Conservation (phyloP, 2,113 vertebrate genomes). For the Addax nasomaculatus region DNA sequence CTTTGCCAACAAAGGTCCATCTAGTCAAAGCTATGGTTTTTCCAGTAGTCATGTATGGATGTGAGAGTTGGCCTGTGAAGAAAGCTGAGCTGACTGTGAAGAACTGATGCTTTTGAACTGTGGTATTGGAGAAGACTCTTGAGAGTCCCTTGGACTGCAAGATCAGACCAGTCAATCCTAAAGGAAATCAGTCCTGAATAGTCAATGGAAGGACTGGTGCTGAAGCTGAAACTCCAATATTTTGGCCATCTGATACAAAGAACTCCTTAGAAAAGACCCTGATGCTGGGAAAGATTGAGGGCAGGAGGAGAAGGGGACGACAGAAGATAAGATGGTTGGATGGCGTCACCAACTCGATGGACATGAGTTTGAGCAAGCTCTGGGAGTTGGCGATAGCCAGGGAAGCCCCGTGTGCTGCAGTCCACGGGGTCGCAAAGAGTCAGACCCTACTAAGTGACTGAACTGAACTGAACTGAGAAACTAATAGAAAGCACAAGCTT, state of each 20-base stretch:
- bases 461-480: neutral
- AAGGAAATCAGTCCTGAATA: neutral
- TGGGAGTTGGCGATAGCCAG: neutral
- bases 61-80: neutral
- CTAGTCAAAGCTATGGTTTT: neutral
- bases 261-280: neutral
- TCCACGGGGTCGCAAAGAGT: neutral
- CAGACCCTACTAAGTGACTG: neutral
- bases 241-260: neutral
- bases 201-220: neutral
- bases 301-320: neutral
- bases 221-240: neutral
- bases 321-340: neutral
- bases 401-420: neutral
- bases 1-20: neutral
- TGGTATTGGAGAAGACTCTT: neutral
- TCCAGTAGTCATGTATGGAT: neutral
- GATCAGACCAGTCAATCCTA: neutral
- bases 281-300: neutral
- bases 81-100: neutral
- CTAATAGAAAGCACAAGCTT: neutral
- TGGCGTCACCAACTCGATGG: rapidly evolving
- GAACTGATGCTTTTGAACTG: neutral
- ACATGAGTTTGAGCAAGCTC: neutral
- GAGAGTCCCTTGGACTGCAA: neutral